Evolutionary conservation across 2,888 invertebrate species (phyloP).

Genomic region (Lithophane ornitopus): DNA sequence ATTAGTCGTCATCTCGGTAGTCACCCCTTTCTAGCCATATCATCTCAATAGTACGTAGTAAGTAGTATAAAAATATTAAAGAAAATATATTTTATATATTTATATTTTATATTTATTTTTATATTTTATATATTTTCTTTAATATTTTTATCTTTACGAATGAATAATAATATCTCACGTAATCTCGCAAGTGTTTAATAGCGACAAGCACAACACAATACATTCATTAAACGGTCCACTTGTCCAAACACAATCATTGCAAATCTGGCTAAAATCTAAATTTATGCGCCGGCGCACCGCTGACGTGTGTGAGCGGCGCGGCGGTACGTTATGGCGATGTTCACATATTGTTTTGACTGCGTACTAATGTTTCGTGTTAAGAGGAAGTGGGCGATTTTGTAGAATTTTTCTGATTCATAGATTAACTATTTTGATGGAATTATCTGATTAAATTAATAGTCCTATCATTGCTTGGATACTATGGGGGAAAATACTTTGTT

Average conservation of each 20-base stretch:
- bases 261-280: conserved; percentile 39
- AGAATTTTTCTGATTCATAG: conserved; percentile 21
- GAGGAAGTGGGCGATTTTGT: conserved; percentile 37
- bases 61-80: too few relatives aligned
- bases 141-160: neutral
- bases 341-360: conserved; percentile 30
- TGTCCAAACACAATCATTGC: conserved; percentile 32
- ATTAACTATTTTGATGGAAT: conserved; percentile 14
- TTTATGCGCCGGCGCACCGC: conserved; percentile 12
- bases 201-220: conserved; percentile 23
- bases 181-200: conserved; percentile 4
- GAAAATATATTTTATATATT: too few relatives aligned
- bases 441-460: conserved; percentile 7
- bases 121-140: too few relatives aligned
- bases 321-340: conserved; percentile 21
- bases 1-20: too few relatives aligned
- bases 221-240: conserved; percentile 29
- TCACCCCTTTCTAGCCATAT: too few relatives aligned
- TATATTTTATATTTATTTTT: too few relatives aligned
- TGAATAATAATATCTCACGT: neutral
- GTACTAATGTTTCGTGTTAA: conserved; percentile 39
- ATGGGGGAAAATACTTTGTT: neutral
- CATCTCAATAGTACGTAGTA: too few relatives aligned
- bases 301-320: conserved; percentile 2
- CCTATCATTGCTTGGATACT: conserved; percentile 1